Percentiles rank a stretch among this genome's conserved stretches.
phyloP scores from a whole-genome alignment of 2,888 invertebrate genomes.

The Mesorhabditis spiculigera region DNA sequence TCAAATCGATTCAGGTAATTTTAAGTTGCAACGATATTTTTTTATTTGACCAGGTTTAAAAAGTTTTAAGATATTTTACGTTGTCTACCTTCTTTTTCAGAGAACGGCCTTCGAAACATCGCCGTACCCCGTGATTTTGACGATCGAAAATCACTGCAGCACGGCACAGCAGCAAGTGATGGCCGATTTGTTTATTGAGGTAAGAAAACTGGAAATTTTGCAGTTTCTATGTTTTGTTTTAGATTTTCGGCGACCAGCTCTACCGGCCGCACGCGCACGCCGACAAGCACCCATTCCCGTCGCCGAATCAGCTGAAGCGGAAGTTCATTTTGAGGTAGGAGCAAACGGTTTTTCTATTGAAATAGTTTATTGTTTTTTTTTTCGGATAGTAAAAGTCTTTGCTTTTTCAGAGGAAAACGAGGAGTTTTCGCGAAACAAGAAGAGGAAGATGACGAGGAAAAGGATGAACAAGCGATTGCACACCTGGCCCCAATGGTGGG shows the following conservation, averaged over 20 bases:
- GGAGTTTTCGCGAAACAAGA: conserved; percentile 29
- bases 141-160: conserved; percentile 65
- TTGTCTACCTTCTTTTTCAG: conserved; percentile 15
- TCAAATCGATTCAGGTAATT: conserved; percentile 61
- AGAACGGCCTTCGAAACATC: conserved; percentile 63
- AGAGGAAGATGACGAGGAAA: conserved; percentile 36
- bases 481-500: conserved; percentile 13
- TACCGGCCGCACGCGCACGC: conserved; percentile 61
- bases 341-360: background rate
- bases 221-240: conserved; percentile 11
- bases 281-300: conserved; percentile 54
- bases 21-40: background rate
- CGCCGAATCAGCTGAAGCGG: conserved; percentile 51
- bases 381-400: background rate
- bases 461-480: conserved; percentile 26
- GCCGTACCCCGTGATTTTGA: conserved; percentile 62
- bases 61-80: background rate
- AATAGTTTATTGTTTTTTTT: background rate
- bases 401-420: conserved; percentile 33
- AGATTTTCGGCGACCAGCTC: conserved; percentile 61
- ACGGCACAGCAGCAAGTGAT: conserved; percentile 60
- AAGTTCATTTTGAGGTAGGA: conserved; percentile 49
- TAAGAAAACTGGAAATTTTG: conserved; percentile 7
- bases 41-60: background rate
- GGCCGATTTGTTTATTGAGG: conserved; percentile 60